Evolutionary conservation across 2,797 vertebrate species (phyloP).

Genomic region (Dipus sagitta): DNA sequence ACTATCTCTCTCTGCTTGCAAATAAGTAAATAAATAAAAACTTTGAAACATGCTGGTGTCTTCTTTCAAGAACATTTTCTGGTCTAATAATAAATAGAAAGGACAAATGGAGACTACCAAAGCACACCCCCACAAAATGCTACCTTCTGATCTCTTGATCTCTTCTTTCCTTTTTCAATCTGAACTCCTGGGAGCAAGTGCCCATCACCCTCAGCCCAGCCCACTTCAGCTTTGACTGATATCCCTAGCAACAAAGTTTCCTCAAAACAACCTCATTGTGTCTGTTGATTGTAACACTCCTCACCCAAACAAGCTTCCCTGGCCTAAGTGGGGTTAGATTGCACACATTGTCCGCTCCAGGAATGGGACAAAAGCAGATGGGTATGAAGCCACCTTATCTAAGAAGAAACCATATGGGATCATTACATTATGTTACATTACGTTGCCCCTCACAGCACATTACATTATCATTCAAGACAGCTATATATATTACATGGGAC

Average conservation of each 20-base stretch:
- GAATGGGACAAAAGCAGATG: neutral
- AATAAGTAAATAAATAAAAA: too few relatives aligned
- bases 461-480: neutral
- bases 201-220: neutral
- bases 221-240: neutral
- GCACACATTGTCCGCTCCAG: neutral
- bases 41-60: neutral
- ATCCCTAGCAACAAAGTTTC: neutral
- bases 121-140: neutral
- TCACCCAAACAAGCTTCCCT: neutral
- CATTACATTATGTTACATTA: neutral
- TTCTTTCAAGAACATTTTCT: neutral
- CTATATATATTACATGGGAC: neutral
- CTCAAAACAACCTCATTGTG: neutral
- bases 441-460: neutral
- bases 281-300: neutral
- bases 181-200: neutral
- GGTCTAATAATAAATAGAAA: conserved; percentile 19
- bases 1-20: too few relatives aligned
- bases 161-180: conserved; percentile 25
- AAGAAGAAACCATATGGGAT: neutral
- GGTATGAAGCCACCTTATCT: neutral
- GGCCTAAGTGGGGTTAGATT: neutral
- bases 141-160: neutral
- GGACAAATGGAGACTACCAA: neutral